Conservation (phyloP, 2,888 invertebrate species). For the Nomada lathburiana region DNA sequence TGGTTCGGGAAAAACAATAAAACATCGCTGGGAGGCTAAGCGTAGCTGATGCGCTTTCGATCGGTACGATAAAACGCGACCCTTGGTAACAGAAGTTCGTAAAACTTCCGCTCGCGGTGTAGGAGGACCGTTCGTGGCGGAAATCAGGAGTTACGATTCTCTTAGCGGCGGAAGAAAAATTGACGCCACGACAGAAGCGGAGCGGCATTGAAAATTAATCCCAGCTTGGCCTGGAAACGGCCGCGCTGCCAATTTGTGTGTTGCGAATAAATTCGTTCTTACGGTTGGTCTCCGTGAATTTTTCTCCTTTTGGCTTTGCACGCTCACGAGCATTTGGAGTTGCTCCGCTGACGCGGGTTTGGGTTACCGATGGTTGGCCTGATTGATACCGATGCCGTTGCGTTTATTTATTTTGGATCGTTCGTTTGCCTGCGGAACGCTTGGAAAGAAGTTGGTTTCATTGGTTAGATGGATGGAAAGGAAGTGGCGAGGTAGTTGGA, state of each 20-base stretch:
- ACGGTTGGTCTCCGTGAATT: not conserved
- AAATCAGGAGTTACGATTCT: constrained; percentile 11
- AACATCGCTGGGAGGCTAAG: not conserved
- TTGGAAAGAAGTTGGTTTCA: not conserved
- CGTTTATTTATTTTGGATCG: constrained; percentile 1
- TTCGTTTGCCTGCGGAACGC: not conserved
- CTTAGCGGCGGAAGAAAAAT: constrained; percentile 9
- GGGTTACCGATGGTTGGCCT: not conserved
- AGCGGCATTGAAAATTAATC: constrained; percentile 30
- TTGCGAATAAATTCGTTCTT: constrained; percentile 2
- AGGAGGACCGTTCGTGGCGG: not conserved
- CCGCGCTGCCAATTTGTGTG: not conserved
- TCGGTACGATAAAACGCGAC: constrained; percentile 13
- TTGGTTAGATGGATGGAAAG: not conserved
- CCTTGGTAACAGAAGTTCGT: not conserved
- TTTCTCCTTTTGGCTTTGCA: not conserved
- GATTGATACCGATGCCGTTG: not conserved
- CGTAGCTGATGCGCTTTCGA: constrained; percentile 14
- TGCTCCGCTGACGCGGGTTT: too few relatives aligned
- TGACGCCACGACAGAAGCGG: not conserved
- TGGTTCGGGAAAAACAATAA: not conserved
- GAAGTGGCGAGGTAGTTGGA: not conserved
- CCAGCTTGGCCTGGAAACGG: not conserved
- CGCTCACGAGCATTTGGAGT: too few relatives aligned
- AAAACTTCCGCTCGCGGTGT: not conserved